Evolutionary conservation across 1,140 invertebrate species (phyloP), one percentile per base, ranked within the genome.

Genomic region (Halictus rubicundus): DNA sequence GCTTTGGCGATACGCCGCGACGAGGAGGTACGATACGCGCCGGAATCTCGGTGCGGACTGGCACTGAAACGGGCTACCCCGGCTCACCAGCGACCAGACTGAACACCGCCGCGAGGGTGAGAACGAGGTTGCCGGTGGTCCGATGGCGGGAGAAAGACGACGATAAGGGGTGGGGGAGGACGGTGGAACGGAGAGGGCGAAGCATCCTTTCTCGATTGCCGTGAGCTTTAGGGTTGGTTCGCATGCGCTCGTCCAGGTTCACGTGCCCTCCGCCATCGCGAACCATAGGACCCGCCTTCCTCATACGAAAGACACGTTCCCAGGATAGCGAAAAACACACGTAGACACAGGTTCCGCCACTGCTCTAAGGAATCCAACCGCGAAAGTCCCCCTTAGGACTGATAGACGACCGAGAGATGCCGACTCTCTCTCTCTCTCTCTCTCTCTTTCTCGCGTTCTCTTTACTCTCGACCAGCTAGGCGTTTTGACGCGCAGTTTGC

Each of bases 41-140:
- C 89, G 90, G 89, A 89, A 90, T 90, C 90, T 90, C 90, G 89
- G 89, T 88, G 89, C 90, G 87, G 85, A 91, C 90, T 91, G 89
- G 79, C 81, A 81, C 86, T 81, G 82, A 72, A 87, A 75, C 64
- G 86, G 86, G 79, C 80, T 85, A 83, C 77, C 73, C 49, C 82
- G 77, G 78, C 70, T 75, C 77, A 73, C 60, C 81, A 81, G 66
- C 74, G 81, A 59, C 68, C 71, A 70, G 82, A 81, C 82, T 84
- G 39, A 73, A 81, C n/a, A n/a, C 32, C 32, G 32, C 54, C 73
- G 72, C 80, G 84, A 73, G 83, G 84, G 85, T 61, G 86, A 79
- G 74, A 84, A 71, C 80, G 64, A 54, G 68, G 76, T 57, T 72
- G 76, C n/a, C 19, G 49, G 54, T 9, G 54, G 32, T n/a, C 10